A percentile compares a stretch with the other conserved stretches of the same genome.
phyloP scores from a whole-genome alignment of 1,140 invertebrate species.

The Atta colombica region DNA sequence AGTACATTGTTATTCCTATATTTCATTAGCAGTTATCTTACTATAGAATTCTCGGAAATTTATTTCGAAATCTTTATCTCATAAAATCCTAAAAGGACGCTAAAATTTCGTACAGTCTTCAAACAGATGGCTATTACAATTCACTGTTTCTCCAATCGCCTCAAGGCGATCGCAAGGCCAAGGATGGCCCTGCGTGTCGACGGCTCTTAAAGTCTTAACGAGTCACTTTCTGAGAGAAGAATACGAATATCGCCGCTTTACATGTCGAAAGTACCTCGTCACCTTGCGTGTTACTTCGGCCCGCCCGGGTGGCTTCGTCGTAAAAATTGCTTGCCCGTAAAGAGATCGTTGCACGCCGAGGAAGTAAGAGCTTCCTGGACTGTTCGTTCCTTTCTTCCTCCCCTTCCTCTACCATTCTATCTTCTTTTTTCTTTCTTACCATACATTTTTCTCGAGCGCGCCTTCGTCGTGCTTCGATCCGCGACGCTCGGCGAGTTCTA shows the following conservation, averaged over 20 bases:
- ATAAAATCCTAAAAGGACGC: not conserved
- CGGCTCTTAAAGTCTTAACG: conserved; percentile 50
- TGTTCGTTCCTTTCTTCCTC: conserved; percentile 55
- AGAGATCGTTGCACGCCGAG: conserved; percentile 83
- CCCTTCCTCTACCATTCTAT: not conserved
- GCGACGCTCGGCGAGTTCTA: conserved; percentile 32
- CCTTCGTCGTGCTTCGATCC: conserved; percentile 48
- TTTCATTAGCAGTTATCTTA: not conserved
- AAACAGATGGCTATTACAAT: conserved; percentile 2
- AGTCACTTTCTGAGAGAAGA: conserved; percentile 64
- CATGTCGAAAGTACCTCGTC: conserved; percentile 73
- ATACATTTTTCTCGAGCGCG: conserved; percentile 30
- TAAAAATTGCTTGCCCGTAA: conserved; percentile 86
- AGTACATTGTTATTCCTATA: not conserved
- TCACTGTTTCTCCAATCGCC: not conserved
- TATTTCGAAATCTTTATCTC: not conserved
- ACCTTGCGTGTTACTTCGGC: conserved; percentile 84
- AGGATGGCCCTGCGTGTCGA: conserved; percentile 44
- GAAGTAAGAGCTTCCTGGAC: conserved; percentile 84
- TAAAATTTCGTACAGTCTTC: not conserved
- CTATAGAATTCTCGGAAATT: not conserved
- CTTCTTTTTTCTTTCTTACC: not conserved
- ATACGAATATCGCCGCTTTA: conserved; percentile 44
- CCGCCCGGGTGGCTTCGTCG: conserved; percentile 83
- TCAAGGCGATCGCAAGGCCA: not conserved